phyloP scores from a whole-genome alignment of 2,888 invertebrate species.

The Mythimna lalbum region DNA sequence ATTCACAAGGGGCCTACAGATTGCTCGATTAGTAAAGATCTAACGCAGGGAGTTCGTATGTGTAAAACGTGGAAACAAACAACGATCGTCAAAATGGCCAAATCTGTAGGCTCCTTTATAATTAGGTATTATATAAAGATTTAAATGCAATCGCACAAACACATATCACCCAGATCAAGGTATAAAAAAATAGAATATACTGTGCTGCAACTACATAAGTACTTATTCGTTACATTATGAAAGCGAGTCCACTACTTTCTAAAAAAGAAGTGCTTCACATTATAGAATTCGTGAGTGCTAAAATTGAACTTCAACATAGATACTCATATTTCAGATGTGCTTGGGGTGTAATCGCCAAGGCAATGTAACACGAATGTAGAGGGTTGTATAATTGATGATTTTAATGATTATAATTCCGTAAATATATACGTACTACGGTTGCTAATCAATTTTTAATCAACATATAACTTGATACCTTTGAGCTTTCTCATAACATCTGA shows the following conservation, averaged over 20 bases:
- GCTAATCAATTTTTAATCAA: too few relatives aligned
- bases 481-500: conserved; percentile 2
- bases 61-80: background rate
- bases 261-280: conserved; percentile 37
- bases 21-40: background rate
- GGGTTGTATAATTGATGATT: too few relatives aligned
- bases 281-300: conserved; percentile 15
- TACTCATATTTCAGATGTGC: too few relatives aligned
- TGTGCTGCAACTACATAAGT: conserved; percentile 11
- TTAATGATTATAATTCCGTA: too few relatives aligned
- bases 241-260: conserved; percentile 37
- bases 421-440: too few relatives aligned
- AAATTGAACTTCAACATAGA: conserved; percentile 5
- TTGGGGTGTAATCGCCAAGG: too few relatives aligned
- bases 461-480: too few relatives aligned
- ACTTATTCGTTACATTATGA: conserved; percentile 17
- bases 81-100: background rate
- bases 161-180: background rate
- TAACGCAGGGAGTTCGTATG: background rate
- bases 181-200: conserved; percentile 22
- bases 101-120: background rate
- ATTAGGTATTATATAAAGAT: background rate
- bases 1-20: background rate
- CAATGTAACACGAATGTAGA: too few relatives aligned
- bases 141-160: background rate